Base-by-base conservation (phyloP, 2,888 invertebrate genomes). In the Achlya flavicornis region DNA sequence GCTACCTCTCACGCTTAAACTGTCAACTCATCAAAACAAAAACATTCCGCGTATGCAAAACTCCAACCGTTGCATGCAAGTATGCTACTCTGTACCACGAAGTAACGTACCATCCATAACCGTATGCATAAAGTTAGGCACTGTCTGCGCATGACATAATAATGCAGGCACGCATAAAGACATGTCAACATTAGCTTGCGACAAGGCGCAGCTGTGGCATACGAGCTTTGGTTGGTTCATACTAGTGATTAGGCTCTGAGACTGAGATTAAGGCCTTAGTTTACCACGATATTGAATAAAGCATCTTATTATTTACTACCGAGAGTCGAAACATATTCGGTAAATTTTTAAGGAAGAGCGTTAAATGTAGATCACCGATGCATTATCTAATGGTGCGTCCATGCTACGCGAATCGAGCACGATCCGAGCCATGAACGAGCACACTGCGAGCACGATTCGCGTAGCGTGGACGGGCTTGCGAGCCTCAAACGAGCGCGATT, bases 191-290 rank as follows among this genome's bases (percentile, higher is more conserved):
- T 74, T 79, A 63, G 65, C 78, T 79, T 76, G 76, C 77, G 71
- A 73, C 77, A 79, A 71, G 73, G 64, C 67, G 65, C 70, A 67
- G 72, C 74, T 78, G 79, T 79, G 79, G 75, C 53, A 53, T 53
- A 68, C 72, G 66, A 69, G 67, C 69, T 68, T 53, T 53, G 19
- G 53, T 53, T 19, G 53, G 53, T 53, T 19, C 19, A 53, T 53
- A 53, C 53, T 53, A 53, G 53, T 4, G 53, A 19, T 41, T 41
- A 41, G n/a, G 53, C 19, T 53, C 19, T 53, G 53, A 53, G 10
- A 7, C 16, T 3, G 10, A 19, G 48, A 16, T 53, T 46, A 46
- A 46, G 7, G 48, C 16, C 41, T 3, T 41, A 48, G 16, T 19
- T 53, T 12, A 41, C 41, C 38, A 8, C 11, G 7, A 12, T 41